Percentiles rank a stretch among this genome's conserved stretches.
phyloP scores from a whole-genome alignment of 2,888 invertebrate species.

The Alsophila aescularia region DNA sequence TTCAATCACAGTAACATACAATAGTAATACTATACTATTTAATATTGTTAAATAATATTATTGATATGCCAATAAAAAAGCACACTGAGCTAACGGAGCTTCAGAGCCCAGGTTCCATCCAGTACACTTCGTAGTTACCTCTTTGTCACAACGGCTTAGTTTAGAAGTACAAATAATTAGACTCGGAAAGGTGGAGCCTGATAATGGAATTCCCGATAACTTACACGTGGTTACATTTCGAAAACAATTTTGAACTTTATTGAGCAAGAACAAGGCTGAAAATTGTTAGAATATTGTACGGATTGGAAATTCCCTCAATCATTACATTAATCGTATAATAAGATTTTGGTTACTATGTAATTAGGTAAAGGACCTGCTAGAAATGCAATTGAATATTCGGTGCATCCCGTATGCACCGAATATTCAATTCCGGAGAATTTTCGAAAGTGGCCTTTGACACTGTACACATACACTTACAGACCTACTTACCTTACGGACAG shows the following conservation, averaged over 20 bases:
- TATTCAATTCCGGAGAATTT: no score
- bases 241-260: not conserved
- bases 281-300: not conserved
- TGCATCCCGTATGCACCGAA: no score
- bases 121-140: constrained; percentile 11
- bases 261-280: not conserved
- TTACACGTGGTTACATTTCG: constrained; percentile 17
- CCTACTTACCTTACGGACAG: no score
- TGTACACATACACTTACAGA: no score
- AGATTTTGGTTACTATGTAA: constrained; percentile 13
- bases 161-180: constrained; percentile 62
- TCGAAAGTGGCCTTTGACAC: no score
- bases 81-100: no score
- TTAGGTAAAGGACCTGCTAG: no score
- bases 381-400: no score
- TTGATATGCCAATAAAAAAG: no score
- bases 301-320: constrained; percentile 12
- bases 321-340: constrained; percentile 14
- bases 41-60: no score
- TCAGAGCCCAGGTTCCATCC: constrained; percentile 35
- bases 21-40: no score
- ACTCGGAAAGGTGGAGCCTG: constrained; percentile 47
- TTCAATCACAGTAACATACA: no score
- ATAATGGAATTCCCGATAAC: constrained; percentile 45
- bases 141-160: constrained; percentile 48